Conservation (phyloP, 2,888 invertebrate genomes). For the Dicycla oo region DNA sequence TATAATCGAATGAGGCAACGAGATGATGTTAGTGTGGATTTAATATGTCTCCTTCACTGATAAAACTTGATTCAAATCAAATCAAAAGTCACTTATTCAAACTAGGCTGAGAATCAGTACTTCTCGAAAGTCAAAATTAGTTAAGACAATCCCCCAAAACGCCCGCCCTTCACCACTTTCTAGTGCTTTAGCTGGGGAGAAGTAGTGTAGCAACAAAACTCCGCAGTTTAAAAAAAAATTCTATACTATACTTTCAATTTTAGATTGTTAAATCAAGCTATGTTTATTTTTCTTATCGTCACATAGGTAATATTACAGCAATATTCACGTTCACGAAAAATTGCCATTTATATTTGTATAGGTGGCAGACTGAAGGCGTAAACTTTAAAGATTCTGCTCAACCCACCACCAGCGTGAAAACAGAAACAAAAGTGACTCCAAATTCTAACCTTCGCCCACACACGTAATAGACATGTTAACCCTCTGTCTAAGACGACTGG, state of each 20-base stretch:
- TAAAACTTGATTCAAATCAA: not conserved
- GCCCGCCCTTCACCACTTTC: no score
- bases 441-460: constrained; percentile 23
- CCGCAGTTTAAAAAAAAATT: no score
- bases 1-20: not conserved
- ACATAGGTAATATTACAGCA: not conserved
- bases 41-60: not conserved
- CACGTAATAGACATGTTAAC: constrained; percentile 68
- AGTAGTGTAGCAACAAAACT: no score
- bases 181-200: no score
- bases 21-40: not conserved
- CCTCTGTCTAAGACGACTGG: constrained; percentile 43
- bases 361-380: no score
- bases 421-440: constrained; percentile 6
- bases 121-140: no score
- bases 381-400: not conserved
- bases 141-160: no score
- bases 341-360: not conserved
- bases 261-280: not conserved
- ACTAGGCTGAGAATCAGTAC: no score
- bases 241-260: no score
- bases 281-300: not conserved
- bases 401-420: not conserved
- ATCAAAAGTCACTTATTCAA: no score
- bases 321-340: no score